phyloP scores from a whole-genome alignment of 2,797 vertebrate genomes.

The Acipenser ruthenus region DNA sequence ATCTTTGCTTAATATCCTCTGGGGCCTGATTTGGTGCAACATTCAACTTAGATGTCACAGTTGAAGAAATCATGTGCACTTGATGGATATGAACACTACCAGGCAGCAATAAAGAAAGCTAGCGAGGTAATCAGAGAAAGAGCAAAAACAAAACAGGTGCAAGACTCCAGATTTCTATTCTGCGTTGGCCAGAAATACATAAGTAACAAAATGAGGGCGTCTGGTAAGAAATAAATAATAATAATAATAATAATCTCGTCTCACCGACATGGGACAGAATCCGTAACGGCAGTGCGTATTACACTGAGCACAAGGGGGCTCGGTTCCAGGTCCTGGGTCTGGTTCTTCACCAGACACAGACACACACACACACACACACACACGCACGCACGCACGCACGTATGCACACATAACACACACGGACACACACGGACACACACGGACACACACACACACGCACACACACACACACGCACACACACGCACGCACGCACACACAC shows the following conservation, averaged over 20 bases:
- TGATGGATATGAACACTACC: constrained; percentile 59
- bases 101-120: constrained; percentile 15
- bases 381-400: background rate
- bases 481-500: no score
- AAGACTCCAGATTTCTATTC: background rate
- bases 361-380: no score
- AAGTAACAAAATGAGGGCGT: no score
- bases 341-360: no score
- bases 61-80: constrained; percentile 70
- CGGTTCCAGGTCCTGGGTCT: no score
- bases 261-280: no score
- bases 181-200: background rate
- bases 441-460: background rate
- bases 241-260: no score
- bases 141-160: background rate
- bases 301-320: no score
- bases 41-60: constrained; percentile 78
- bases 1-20: constrained; percentile 75
- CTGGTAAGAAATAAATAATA: no score
- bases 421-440: constrained; percentile 5
- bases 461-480: constrained; percentile 9
- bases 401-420: no score
- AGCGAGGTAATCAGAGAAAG: constrained; percentile 16
- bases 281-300: no score
- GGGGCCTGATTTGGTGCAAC: constrained; percentile 70